Evolutionary conservation across 2,797 vertebrate species (phyloP).

Genomic region (Labroides dimidiatus): DNA sequence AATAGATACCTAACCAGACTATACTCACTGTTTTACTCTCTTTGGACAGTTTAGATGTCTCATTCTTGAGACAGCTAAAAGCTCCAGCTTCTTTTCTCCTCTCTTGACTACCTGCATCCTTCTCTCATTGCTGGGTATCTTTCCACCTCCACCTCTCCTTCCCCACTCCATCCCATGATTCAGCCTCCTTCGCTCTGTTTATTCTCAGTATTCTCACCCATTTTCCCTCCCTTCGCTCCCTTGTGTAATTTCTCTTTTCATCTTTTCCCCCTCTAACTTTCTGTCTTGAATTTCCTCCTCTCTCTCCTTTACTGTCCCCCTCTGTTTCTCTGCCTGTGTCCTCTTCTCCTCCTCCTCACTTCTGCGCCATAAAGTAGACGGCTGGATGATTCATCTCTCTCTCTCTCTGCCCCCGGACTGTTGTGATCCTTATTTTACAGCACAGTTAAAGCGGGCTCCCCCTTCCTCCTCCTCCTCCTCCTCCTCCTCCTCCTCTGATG

Average conservation of each 20-base stretch:
- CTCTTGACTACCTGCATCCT: not conserved
- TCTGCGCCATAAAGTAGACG: conserved; percentile 63
- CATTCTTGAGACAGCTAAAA: not conserved
- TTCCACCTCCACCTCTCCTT: not conserved
- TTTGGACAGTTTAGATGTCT: not conserved
- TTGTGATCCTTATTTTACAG: conserved; percentile 70
- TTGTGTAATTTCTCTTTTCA: conserved; percentile 36
- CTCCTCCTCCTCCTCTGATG: conserved; percentile 7
- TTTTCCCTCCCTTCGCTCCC: conserved; percentile 25
- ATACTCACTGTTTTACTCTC: not conserved
- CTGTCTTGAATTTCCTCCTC: conserved; percentile 30
- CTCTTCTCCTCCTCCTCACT: conserved; percentile 53
- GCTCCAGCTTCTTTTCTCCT: not conserved
- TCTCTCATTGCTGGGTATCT: not conserved
- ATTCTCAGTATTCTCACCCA: conserved; percentile 11
- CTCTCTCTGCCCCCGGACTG: conserved; percentile 53
- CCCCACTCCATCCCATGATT: conserved; percentile 16
- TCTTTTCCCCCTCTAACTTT: conserved; percentile 44
- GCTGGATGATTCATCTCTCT: conserved; percentile 68
- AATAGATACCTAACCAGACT: not conserved
- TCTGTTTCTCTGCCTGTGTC: conserved; percentile 38
- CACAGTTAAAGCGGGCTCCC: conserved; percentile 55
- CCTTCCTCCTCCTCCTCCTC: conserved; percentile 38
- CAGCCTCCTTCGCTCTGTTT: conserved; percentile 28
- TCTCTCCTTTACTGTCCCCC: conserved; percentile 38